A percentile compares a stretch with the other conserved stretches of the same genome.
Evolutionary conservation across 2,113 vertebrate species (phyloP).

Genomic region (Prochilodus magdalenae): DNA sequence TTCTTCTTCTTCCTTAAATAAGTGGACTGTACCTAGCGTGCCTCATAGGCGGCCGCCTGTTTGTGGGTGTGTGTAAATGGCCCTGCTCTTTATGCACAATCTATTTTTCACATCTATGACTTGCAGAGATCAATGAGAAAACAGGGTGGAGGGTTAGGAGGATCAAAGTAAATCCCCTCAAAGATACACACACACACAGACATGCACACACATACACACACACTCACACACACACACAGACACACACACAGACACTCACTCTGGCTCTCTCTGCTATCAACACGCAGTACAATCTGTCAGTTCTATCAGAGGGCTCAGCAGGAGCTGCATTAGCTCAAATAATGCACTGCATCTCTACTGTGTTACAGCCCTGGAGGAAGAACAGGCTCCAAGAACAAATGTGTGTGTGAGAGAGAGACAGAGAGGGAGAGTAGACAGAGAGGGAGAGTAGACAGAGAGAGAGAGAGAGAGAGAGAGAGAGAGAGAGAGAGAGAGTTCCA

Average conservation of each 20-base stretch:
- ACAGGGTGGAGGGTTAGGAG: constrained; percentile 50
- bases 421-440: neutral
- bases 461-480: constrained; percentile 2
- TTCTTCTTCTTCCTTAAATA: no score
- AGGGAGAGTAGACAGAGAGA: neutral
- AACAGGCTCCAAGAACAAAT: constrained; percentile 65
- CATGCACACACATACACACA: constrained; percentile 45
- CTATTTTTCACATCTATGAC: constrained; percentile 50
- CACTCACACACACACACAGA: constrained; percentile 50
- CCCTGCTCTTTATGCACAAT: constrained; percentile 34
- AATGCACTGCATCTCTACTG: constrained; percentile 60
- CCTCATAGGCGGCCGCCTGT: neutral
- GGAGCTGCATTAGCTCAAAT: constrained; percentile 66
- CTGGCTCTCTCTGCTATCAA: constrained; percentile 49
- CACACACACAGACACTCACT: constrained; percentile 38
- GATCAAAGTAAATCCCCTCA: constrained; percentile 64
- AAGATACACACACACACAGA: constrained; percentile 33
- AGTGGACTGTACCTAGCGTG: no score
- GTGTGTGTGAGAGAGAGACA: neutral
- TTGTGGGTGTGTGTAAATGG: neutral
- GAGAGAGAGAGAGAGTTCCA: constrained; percentile 66
- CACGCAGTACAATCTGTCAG: constrained; percentile 60
- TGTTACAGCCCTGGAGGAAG: constrained; percentile 58
- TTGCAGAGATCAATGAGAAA: constrained; percentile 60
- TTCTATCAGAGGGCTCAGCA: constrained; percentile 65